phyloP scores from a whole-genome alignment of 2,113 vertebrate species.

The Casuarius casuarius region DNA sequence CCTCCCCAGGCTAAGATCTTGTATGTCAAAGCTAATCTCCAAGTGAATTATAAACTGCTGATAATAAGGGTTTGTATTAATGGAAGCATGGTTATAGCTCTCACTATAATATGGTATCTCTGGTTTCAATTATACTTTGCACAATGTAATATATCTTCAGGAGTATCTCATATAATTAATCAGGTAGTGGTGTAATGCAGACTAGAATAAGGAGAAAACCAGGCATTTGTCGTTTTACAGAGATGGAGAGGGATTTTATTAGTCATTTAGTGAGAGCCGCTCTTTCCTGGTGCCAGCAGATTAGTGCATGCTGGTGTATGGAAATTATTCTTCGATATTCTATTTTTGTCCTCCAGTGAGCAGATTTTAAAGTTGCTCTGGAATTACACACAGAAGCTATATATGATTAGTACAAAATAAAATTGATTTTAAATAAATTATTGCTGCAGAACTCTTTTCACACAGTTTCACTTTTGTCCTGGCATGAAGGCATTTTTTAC shows the following conservation, averaged over 20 bases:
- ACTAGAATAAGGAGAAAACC: conserved; percentile 35
- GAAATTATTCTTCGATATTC: conserved; percentile 44
- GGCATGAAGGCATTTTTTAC: conserved; percentile 14
- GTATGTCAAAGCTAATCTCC: conserved; percentile 30
- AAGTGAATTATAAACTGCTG: conserved; percentile 32
- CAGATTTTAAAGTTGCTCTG: conserved; percentile 52
- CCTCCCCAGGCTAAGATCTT: conserved; percentile 21
- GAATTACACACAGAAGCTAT: conserved; percentile 36
- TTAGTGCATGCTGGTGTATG: conserved; percentile 14
- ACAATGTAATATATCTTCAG: conserved; percentile 37
- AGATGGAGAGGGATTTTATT: conserved; percentile 41
- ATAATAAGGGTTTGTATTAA: conserved; percentile 56
- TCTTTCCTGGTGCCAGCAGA: conserved; percentile 9
- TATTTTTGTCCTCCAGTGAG: conserved; percentile 39
- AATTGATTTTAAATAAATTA: conserved; percentile 67
- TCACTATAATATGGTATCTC: conserved; percentile 30
- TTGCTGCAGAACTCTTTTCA: conserved; percentile 12
- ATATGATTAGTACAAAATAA: conserved; percentile 52
- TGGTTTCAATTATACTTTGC: conserved; percentile 58
- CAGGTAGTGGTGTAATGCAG: conserved; percentile 23
- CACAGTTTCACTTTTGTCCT: conserved; percentile 42
- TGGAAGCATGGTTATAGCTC: conserved; percentile 19
- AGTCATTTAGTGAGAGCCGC: conserved; percentile 6
- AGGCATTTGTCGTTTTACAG: conserved; percentile 23
- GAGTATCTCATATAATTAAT: conserved; percentile 53